Conservation (phyloP, 2,888 invertebrate species). For the Platypus cylindrus region DNA sequence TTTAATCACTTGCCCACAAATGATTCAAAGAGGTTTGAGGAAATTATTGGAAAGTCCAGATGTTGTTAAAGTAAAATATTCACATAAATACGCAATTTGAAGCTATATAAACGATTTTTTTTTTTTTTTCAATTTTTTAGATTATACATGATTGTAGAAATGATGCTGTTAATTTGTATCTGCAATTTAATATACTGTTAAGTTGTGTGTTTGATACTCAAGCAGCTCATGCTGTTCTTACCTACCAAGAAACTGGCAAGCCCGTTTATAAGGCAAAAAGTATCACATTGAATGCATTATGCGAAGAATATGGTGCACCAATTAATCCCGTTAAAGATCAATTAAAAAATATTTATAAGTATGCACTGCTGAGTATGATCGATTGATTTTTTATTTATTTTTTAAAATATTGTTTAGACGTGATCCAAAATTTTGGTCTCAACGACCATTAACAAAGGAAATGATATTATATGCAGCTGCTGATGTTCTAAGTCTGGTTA, state of each 20-base stretch:
- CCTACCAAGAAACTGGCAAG: slow-evolving; percentile 77
- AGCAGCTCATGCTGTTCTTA: slow-evolving; percentile 76
- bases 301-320: slow-evolving; percentile 78
- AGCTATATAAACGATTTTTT: slow-evolving; percentile 1
- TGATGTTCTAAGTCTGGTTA: slow-evolving; percentile 76
- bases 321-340: slow-evolving; percentile 87
- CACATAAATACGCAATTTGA: too few relatives aligned
- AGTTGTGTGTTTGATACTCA: slow-evolving; percentile 83
- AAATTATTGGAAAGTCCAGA: slow-evolving; percentile 66
- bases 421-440: slow-evolving; percentile 77
- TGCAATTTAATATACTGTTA: slow-evolving; percentile 73
- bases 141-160: slow-evolving; percentile 87
- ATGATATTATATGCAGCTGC: slow-evolving; percentile 87
- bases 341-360: slow-evolving; percentile 62
- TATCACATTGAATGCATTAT: slow-evolving; percentile 80
- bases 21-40: slow-evolving; percentile 71
- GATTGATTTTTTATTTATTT: not conserved
- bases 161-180: slow-evolving; percentile 76
- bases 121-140: slow-evolving; percentile 30
- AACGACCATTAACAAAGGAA: slow-evolving; percentile 75
- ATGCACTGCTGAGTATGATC: slow-evolving; percentile 1
- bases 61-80: slow-evolving; percentile 68
- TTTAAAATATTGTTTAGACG: slow-evolving; percentile 36
- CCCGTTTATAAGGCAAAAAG: slow-evolving; percentile 93
- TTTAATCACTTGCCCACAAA: slow-evolving; percentile 68